Percentiles rank a stretch among this genome's conserved stretches.
Conservation (phyloP, 2,797 vertebrate species). For the Girardinus metallicus region DNA sequence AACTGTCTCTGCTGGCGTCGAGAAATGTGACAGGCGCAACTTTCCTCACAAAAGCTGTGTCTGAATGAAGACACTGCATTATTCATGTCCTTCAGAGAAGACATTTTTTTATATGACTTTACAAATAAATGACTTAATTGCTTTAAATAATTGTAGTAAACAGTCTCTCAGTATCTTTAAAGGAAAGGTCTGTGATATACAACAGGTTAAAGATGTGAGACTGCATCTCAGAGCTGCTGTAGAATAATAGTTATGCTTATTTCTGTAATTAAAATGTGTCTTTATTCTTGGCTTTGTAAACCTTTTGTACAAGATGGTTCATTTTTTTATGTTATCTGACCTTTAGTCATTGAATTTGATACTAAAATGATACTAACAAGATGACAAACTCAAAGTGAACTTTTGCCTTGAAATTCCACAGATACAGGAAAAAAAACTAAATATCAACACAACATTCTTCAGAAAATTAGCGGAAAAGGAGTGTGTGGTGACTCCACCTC, state of each 20-base stretch:
- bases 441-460: background rate
- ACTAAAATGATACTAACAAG: background rate
- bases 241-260: background rate
- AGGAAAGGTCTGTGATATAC: background rate
- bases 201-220: background rate
- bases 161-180: background rate
- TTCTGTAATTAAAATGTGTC: background rate
- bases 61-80: background rate
- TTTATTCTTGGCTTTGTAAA: background rate
- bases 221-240: background rate
- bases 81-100: background rate
- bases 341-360: background rate
- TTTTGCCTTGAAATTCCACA: background rate
- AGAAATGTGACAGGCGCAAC: background rate
- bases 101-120: background rate
- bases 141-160: background rate
- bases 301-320: background rate
- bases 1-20: background rate
- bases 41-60: background rate
- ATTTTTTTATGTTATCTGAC: background rate
- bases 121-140: background rate
- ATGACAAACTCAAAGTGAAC: background rate
- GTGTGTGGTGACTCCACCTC: slow-evolving; percentile 21
- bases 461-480: slow-evolving; percentile 15
- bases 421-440: background rate